Percentiles rank a stretch among this genome's conserved stretches.
Conservation (phyloP, 2,797 vertebrate genomes). For the Rhincodon typus region DNA sequence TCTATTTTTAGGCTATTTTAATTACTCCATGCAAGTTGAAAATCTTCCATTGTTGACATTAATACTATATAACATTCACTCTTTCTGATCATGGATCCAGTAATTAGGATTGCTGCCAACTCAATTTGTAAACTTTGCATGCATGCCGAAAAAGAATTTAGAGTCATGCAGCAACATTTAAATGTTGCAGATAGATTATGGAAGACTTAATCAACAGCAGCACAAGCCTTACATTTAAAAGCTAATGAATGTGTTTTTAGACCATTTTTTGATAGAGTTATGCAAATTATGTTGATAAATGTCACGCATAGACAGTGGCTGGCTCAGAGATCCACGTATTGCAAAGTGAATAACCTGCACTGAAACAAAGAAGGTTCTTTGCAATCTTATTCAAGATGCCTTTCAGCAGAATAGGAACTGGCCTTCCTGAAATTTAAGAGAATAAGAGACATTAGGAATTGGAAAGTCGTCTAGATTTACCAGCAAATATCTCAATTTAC, state of each 20-base stretch:
- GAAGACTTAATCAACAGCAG: too few relatives aligned
- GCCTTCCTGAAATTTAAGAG: background rate
- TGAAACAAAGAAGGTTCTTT: background rate
- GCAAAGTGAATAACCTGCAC: background rate
- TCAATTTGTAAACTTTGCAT: slow-evolving; percentile 13
- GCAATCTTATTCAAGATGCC: background rate
- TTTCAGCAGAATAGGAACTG: background rate
- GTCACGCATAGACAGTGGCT: background rate
- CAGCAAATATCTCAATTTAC: background rate
- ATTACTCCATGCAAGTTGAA: background rate
- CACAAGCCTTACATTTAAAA: background rate
- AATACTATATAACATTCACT: background rate
- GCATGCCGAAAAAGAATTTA: background rate
- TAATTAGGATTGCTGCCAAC: background rate
- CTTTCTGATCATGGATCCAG: background rate
- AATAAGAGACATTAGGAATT: background rate
- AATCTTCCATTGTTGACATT: background rate
- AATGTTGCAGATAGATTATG: background rate
- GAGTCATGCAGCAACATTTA: background rate
- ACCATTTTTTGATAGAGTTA: slow-evolving; percentile 3
- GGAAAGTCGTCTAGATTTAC: background rate
- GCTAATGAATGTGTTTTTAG: slow-evolving; percentile 3
- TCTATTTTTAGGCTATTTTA: slow-evolving; percentile 23
- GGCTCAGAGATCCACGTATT: background rate
- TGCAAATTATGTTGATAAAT: background rate